A percentile compares a stretch with the other conserved stretches of the same genome.
phyloP scores from a whole-genome alignment of 2,888 invertebrate species.

The Ornithoptera priamus region DNA sequence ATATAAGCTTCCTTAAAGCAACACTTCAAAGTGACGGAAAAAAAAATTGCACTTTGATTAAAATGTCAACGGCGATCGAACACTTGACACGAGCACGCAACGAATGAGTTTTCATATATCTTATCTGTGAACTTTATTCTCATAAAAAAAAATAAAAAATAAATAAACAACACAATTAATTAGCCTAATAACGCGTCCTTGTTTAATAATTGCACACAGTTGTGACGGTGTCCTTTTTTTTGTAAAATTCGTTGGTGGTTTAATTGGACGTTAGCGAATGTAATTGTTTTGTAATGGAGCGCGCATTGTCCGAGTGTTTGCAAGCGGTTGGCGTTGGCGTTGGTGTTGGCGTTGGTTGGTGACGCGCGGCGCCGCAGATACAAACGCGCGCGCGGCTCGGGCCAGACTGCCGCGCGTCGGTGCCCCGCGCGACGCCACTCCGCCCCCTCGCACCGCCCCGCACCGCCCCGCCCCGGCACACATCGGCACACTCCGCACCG shows the following conservation, averaged over 20 bases:
- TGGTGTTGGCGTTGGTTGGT: no score
- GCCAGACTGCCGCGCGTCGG: constrained; percentile 64
- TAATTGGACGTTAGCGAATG: constrained; percentile 35
- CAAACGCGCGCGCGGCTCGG: constrained; percentile 52
- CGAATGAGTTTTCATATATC: constrained; percentile 54
- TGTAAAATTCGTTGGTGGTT: constrained; percentile 36
- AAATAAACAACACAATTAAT: constrained; percentile 43
- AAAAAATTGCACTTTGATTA: constrained; percentile 44
- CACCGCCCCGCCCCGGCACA: constrained; percentile 53
- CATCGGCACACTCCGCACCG: constrained; percentile 57
- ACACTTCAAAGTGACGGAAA: constrained; percentile 49
- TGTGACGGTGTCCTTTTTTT: constrained; percentile 3
- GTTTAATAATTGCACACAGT: constrained; percentile 32
- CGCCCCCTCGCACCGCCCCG: constrained; percentile 55
- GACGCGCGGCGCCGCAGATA: constrained; percentile 38
- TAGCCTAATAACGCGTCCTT: constrained; percentile 49
- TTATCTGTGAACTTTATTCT: constrained; percentile 49
- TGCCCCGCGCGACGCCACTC: constrained; percentile 58
- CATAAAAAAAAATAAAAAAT: constrained; percentile 40
- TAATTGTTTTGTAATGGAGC: constrained; percentile 31
- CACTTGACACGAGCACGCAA: constrained; percentile 64
- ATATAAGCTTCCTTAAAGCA: constrained; percentile 41
- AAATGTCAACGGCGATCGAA: constrained; percentile 52
- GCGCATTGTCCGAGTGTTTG: constrained; percentile 33
- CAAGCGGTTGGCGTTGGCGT: constrained; percentile 36